Conservation (phyloP, 2,113 vertebrate species). For the Dasyprocta punctata region DNA sequence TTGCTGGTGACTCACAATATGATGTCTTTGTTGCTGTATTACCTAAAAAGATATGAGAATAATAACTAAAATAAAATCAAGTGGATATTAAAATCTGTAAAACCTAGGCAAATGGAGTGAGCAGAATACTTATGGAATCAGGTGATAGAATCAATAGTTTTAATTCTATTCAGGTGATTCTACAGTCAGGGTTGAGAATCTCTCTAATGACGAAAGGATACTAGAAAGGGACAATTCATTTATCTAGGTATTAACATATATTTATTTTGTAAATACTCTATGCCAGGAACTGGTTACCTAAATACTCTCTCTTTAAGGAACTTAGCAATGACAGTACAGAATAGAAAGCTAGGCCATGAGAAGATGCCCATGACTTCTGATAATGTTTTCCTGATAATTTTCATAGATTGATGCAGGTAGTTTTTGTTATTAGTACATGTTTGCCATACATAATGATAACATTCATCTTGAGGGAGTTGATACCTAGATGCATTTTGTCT, state of each 20-base stretch:
- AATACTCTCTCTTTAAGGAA: neutral
- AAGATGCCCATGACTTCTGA: neutral
- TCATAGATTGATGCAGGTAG: neutral
- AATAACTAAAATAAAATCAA: neutral
- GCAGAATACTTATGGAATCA: neutral
- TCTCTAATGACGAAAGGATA: neutral
- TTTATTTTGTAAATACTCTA: conserved; percentile 42
- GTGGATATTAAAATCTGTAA: neutral
- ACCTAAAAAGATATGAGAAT: neutral
- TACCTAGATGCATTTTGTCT: no score
- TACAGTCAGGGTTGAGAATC: neutral
- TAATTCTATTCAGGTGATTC: neutral
- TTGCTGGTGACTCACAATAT: neutral
- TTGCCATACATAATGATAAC: neutral
- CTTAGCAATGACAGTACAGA: neutral
- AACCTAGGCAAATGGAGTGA: neutral
- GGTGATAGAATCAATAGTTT: neutral
- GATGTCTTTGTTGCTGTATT: neutral
- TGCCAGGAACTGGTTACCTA: neutral
- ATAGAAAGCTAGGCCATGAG: neutral
- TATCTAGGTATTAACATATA: neutral
- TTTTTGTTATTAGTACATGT: neutral
- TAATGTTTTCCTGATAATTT: neutral
- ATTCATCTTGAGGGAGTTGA: neutral
- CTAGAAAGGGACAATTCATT: neutral